phyloP scores from a whole-genome alignment of 1,140 invertebrate genomes.

The Asbolus verrucosus region DNA sequence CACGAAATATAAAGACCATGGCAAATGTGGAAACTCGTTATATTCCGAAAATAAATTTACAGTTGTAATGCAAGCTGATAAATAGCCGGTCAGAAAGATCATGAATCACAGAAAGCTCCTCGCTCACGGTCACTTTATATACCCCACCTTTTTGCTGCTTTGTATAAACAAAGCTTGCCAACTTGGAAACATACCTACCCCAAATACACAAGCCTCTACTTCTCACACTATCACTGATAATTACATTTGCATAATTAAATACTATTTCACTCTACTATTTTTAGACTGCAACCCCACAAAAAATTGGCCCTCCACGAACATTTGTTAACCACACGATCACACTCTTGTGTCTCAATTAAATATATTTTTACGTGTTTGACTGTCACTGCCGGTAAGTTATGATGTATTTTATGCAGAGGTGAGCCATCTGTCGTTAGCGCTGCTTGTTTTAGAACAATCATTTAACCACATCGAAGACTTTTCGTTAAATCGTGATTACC shows the following conservation, averaged over 20 bases:
- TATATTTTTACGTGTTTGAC: background rate
- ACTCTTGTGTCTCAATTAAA: background rate
- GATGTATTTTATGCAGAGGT: background rate
- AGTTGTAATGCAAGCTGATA: slow-evolving; percentile 44
- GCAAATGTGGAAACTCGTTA: slow-evolving; percentile 42
- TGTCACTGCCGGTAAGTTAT: slow-evolving; percentile 6
- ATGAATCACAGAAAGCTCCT: slow-evolving; percentile 42
- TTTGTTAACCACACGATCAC: too few species aligned
- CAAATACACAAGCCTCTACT: slow-evolving; percentile 9
- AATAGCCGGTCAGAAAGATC: slow-evolving; percentile 43
- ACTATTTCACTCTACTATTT: slow-evolving; percentile 26
- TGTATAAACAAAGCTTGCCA: slow-evolving; percentile 36
- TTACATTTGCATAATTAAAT: slow-evolving; percentile 38
- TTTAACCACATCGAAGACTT: slow-evolving; percentile 10
- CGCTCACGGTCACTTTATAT: slow-evolving; percentile 34
- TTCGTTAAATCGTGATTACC: slow-evolving; percentile 16
- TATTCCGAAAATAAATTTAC: slow-evolving; percentile 42
- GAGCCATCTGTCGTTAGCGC: slow-evolving; percentile 4
- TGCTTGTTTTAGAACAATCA: slow-evolving; percentile 19
- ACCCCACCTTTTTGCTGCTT: slow-evolving; percentile 38
- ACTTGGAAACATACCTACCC: slow-evolving; percentile 24
- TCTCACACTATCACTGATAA: slow-evolving; percentile 35
- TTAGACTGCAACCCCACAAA: slow-evolving; percentile 17
- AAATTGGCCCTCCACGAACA: slow-evolving; percentile 18
- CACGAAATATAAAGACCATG: slow-evolving; percentile 20